Conservation (phyloP, 92 coral and sea anemone species). For the Zoanthus sansibaricus region DNA sequence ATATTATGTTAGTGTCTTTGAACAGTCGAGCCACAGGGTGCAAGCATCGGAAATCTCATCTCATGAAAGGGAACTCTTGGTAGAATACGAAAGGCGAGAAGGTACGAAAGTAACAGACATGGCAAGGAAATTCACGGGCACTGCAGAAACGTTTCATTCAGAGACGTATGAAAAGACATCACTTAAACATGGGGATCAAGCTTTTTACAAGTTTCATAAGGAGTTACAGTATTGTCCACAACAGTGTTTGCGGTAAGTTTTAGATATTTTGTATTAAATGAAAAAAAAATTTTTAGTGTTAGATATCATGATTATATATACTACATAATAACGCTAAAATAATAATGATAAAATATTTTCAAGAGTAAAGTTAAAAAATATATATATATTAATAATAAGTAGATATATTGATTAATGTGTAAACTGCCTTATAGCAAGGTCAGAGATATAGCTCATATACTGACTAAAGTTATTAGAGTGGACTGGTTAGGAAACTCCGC, state of each 20-base stretch:
- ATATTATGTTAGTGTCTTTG: slow-evolving; percentile 78
- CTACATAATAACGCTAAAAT: too few species aligned
- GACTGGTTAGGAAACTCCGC: too few species aligned
- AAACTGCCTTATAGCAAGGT: too few species aligned
- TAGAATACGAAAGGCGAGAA: slow-evolving; percentile 73
- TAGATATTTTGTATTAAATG: background rate
- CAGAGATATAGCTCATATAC: too few species aligned
- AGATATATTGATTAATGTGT: too few species aligned
- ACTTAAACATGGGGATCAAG: slow-evolving; percentile 85
- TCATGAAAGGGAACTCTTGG: slow-evolving; percentile 78
- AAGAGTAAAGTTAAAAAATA: too few species aligned
- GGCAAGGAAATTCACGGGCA: slow-evolving; percentile 11
- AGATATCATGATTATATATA: too few species aligned
- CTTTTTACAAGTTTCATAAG: slow-evolving; percentile 85
- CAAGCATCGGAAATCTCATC: slow-evolving; percentile 42
- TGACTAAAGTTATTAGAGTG: too few species aligned
- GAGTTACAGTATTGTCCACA: slow-evolving; percentile 73
- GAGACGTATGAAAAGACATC: slow-evolving; percentile 79
- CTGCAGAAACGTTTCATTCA: slow-evolving; percentile 29
- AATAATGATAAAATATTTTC: too few species aligned
- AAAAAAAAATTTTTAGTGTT: background rate
- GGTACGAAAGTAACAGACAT: slow-evolving; percentile 61
- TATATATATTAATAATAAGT: too few species aligned
- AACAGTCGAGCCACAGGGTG: slow-evolving; percentile 31
- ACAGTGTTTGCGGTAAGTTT: slow-evolving; percentile 84